Conservation (phyloP, 2,888 invertebrate species). For the Subacronicta megacephala region DNA sequence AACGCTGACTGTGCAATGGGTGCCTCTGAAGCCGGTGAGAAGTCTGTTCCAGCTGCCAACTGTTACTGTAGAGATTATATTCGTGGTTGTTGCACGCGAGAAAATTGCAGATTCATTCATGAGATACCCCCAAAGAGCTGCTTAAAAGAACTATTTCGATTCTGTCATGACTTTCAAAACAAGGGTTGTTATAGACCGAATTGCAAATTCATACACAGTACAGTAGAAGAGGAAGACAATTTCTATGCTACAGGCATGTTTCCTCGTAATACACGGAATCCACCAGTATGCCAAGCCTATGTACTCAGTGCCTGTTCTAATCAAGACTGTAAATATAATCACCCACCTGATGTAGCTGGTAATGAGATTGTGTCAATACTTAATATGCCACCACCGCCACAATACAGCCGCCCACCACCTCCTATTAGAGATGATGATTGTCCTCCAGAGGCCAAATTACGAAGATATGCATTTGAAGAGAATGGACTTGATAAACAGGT, state of each 20-base stretch:
- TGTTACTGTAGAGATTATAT: slow-evolving; percentile 87
- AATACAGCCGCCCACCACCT: slow-evolving; percentile 69
- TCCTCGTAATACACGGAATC: slow-evolving; percentile 82
- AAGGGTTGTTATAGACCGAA: slow-evolving; percentile 91
- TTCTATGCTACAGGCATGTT: slow-evolving; percentile 91
- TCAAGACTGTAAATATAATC: slow-evolving; percentile 78
- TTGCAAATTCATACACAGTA: slow-evolving; percentile 93
- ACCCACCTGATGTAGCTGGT: slow-evolving; percentile 69
- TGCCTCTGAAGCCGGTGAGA: slow-evolving; percentile 71
- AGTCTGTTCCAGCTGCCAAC: slow-evolving; percentile 58
- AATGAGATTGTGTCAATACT: slow-evolving; percentile 65
- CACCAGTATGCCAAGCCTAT: slow-evolving; percentile 91
- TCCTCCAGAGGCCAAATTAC: slow-evolving; percentile 83
- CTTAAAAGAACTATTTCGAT: slow-evolving; percentile 83
- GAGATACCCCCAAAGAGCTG: slow-evolving; percentile 76
- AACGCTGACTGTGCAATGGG: slow-evolving; percentile 66
- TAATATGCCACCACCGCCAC: slow-evolving; percentile 59
- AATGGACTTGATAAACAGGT: slow-evolving; percentile 74
- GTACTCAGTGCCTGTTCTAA: slow-evolving; percentile 89
- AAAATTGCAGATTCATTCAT: slow-evolving; percentile 87
- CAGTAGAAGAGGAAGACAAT: slow-evolving; percentile 92
- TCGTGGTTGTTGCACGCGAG: slow-evolving; percentile 86
- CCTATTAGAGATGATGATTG: slow-evolving; percentile 77
- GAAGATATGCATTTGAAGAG: slow-evolving; percentile 79
- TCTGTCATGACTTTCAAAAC: slow-evolving; percentile 92